Evolutionary conservation across 2,888 invertebrate species (phyloP), one percentile per base, ranked within the genome.

Genomic region (Sinohyriopsis cumingii): DNA sequence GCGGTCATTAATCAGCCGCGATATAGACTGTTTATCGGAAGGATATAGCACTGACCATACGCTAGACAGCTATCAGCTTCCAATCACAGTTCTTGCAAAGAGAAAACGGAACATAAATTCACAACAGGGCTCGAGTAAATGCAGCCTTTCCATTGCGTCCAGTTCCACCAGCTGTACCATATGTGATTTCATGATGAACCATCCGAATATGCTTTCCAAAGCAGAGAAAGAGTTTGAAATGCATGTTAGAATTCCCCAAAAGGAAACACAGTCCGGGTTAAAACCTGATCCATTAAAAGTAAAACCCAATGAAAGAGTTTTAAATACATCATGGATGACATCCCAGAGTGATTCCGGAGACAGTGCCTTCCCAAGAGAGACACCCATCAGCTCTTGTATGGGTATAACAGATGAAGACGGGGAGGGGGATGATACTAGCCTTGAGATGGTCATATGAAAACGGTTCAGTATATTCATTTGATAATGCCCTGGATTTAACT

Each of bases 361-460:
- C 71, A 84, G 84, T 53, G 84, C 86, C 3, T 78, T 82, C 24
- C 86, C 84, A 2, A 78, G 81, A 24, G 80, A 86, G 60, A 82
- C 77, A 75, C 81, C 69, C 55, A 63, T 73, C 33, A 72, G 64
- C 70, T 77, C 71, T 6, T 73, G 73, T 53, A 53, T 75, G 15
- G 71, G 80, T 3, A 79, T 71, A 1, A 77, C 79, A 1, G 82
- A 84, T 59, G 72, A 76, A 33, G 84, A 84, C 59, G 73, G 75
- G 28, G 81, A 81, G 25, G 81, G 80, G n/a, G 73, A 83, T 67
- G 83, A 86, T 65, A 78, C 81, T 1, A 84, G 83, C 53, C 71
- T 81, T 59, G 86, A 86, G 77, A 79, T 86, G 74, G 83, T 86
- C 45, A 86, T 86, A 25, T 86, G 75, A 82, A 64, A 20, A 60